Conservation (phyloP, 1,140 invertebrate species). For the Neocloeon triangulifer region DNA sequence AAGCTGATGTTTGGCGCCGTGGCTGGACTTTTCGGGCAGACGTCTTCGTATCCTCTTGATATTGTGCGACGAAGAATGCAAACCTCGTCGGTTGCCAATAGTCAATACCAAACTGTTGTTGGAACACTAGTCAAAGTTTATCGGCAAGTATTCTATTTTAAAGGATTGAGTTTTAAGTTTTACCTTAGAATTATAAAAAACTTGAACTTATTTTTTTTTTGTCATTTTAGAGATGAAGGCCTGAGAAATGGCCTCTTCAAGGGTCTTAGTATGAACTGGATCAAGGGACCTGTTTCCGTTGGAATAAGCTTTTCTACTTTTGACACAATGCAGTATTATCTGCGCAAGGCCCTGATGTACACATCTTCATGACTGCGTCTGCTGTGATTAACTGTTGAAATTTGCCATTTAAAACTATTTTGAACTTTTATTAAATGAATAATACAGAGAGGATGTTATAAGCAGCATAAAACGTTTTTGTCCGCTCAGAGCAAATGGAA, state of each 20-base stretch:
- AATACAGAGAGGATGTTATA: too few species aligned
- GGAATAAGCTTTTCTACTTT: slow-evolving; percentile 95
- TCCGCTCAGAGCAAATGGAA: too few species aligned
- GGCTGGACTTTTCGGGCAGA: slow-evolving; percentile 86
- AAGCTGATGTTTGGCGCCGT: slow-evolving; percentile 67
- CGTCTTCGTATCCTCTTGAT: slow-evolving; percentile 85
- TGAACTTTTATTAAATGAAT: too few species aligned
- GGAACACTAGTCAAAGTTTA: slow-evolving; percentile 37
- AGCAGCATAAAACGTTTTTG: too few species aligned
- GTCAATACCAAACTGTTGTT: slow-evolving; percentile 33
- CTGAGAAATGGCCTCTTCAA: slow-evolving; percentile 83
- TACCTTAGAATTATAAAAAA: too few species aligned
- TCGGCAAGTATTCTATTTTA: slow-evolving; percentile 18
- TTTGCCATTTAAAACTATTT: too few species aligned
- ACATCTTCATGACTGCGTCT: background rate
- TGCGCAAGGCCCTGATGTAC: slow-evolving; percentile 17
- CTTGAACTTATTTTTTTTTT: too few species aligned
- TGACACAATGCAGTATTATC: slow-evolving; percentile 47
- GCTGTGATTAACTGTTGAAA: too few species aligned
- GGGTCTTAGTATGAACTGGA: slow-evolving; percentile 97
- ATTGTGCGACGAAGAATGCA: slow-evolving; percentile 75
- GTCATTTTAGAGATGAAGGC: slow-evolving; percentile 50
- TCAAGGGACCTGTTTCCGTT: slow-evolving; percentile 96
- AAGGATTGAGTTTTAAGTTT: slow-evolving; percentile 1
- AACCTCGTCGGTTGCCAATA: slow-evolving; percentile 34